phyloP scores from a whole-genome alignment of 2,888 invertebrate species.

The Piscicola geometra region DNA sequence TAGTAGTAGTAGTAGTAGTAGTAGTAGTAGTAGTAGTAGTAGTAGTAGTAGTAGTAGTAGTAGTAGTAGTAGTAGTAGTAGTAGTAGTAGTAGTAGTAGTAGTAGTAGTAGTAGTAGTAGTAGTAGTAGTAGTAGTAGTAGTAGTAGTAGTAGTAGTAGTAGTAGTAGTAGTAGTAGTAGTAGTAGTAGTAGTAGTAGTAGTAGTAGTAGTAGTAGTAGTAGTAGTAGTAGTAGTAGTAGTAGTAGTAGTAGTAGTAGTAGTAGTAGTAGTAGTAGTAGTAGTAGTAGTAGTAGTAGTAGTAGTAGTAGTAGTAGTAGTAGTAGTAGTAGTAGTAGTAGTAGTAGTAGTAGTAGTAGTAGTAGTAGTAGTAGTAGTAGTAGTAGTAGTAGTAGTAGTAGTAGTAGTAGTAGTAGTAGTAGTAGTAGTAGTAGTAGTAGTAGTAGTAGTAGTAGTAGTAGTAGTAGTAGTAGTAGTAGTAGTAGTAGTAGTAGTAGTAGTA shows the following conservation, averaged over 20 bases:
- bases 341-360: slow-evolving; percentile 15
- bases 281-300: slow-evolving; percentile 22
- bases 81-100: slow-evolving; percentile 32
- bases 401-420: slow-evolving; percentile 34
- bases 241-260: slow-evolving; percentile 36
- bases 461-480: slow-evolving; percentile 24
- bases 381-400: slow-evolving; percentile 34
- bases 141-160: slow-evolving; percentile 37
- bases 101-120: slow-evolving; percentile 31
- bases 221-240: slow-evolving; percentile 42
- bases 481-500: slow-evolving; percentile 14
- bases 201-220: slow-evolving; percentile 42
- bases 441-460: slow-evolving; percentile 35
- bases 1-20: slow-evolving; percentile 32
- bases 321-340: slow-evolving; percentile 15
- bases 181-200: slow-evolving; percentile 41
- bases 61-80: slow-evolving; percentile 31
- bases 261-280: slow-evolving; percentile 27
- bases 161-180: slow-evolving; percentile 42
- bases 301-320: slow-evolving; percentile 25
- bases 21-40: slow-evolving; percentile 32
- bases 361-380: slow-evolving; percentile 28
- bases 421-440: slow-evolving; percentile 33
- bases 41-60: slow-evolving; percentile 32
- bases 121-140: slow-evolving; percentile 15